phyloP scores from a whole-genome alignment of 23 tunicate genomes.

The Phallusia fumigata region DNA sequence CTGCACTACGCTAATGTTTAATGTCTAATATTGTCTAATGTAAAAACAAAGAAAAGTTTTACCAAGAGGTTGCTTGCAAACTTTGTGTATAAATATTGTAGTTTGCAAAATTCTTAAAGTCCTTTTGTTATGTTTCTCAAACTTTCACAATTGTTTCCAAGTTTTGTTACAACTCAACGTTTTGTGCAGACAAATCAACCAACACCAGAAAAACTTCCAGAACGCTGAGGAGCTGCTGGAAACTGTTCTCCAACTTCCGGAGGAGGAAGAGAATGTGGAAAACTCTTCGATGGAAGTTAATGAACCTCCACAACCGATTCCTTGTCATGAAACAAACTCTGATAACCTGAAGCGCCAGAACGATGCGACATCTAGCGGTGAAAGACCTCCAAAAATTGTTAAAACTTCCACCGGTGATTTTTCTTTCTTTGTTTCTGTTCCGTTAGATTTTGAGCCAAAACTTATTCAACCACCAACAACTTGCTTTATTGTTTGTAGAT shows the following conservation, averaged over 20 bases:
- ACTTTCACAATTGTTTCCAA: no score
- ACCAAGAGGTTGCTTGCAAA: no score
- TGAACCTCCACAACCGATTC: background rate
- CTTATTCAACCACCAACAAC: background rate
- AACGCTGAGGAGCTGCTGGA: background rate
- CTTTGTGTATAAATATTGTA: no score
- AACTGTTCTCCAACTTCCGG: background rate
- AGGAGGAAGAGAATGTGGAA: background rate
- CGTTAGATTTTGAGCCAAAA: background rate
- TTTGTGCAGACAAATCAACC: background rate
- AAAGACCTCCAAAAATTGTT: background rate
- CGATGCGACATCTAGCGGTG: background rate
- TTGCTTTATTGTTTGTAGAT: no score
- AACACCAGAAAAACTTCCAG: background rate
- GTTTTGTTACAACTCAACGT: no score
- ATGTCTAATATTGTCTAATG: no score
- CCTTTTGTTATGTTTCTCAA: no score
- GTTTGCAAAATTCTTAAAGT: no score
- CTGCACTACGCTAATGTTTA: no score
- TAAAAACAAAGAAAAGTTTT: no score
- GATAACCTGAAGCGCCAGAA: background rate
- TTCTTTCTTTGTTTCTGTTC: background rate
- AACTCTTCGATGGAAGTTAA: no score
- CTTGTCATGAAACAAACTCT: background rate
- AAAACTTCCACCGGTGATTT: background rate